These are phyloP conservation scores for Agrotis exclamationis DNA, from an alignment of 2,888 invertebrate genomes.

Conservation along the genomic window DNA sequence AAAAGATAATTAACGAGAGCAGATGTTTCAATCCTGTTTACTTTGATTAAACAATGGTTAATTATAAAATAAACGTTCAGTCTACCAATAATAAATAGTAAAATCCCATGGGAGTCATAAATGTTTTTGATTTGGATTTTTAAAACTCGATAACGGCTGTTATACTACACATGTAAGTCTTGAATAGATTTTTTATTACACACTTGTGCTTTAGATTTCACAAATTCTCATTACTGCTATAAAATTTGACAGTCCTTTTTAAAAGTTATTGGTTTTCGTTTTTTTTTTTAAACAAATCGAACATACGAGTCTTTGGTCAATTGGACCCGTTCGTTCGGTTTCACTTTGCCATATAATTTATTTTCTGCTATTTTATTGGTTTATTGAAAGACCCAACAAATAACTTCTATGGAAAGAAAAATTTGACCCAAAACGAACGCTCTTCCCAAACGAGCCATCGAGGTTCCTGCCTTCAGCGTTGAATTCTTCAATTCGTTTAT, in stretches of 20 bases:
- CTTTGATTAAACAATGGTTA: constrained; percentile 66
- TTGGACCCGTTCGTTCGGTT: no score
- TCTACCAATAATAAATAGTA: constrained; percentile 21
- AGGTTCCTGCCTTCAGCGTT: no score
- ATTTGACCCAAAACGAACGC: no score
- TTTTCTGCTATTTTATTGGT: no score
- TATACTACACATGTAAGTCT: background rate
- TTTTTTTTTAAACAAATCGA: constrained; percentile 2
- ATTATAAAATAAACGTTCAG: constrained; percentile 56
- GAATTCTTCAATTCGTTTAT: no score
- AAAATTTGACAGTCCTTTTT: no score
- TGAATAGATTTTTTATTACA: constrained; percentile 4
- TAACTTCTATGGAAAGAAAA: no score
- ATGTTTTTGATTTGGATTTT: constrained; percentile 6
- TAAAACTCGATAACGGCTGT: no score
- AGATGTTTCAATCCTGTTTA: constrained; percentile 67
- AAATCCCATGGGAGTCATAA: constrained; percentile 22
- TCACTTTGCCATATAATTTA: no score
- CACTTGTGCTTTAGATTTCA: constrained; percentile 2
- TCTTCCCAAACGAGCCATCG: no score
- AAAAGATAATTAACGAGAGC: constrained; percentile 66
- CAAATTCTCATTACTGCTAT: background rate
- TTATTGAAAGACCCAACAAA: no score
- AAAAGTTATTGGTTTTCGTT: background rate
- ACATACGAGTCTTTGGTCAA: no score